Conservation (phyloP, 2,113 vertebrate genomes). For the Lichenostomus cassidix region DNA sequence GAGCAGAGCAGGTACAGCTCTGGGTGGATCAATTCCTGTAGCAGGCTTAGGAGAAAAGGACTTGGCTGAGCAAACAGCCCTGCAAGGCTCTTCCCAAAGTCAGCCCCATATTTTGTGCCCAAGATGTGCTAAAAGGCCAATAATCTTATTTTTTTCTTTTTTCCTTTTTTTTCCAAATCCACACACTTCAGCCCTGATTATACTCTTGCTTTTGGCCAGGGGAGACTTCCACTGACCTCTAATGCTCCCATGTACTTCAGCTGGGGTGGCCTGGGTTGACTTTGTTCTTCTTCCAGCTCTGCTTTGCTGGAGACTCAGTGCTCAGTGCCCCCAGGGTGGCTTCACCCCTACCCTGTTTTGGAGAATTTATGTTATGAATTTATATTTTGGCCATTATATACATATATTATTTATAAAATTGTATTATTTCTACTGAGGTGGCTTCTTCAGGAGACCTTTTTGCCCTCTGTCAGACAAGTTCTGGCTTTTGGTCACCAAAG, state of each 20-base stretch:
- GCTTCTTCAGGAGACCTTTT: not conserved
- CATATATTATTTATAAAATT: too few relatives aligned
- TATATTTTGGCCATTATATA: not conserved
- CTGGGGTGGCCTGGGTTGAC: not conserved
- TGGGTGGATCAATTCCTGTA: not conserved
- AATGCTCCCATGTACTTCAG: accelerated
- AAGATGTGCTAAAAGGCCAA: not conserved
- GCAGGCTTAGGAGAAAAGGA: not conserved
- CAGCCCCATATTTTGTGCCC: not conserved
- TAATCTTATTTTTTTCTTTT: accelerated
- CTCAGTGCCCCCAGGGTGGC: accelerated
- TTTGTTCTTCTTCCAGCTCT: not conserved
- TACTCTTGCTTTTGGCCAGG: not conserved
- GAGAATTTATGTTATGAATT: not conserved
- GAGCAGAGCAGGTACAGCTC: not conserved
- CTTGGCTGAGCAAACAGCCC: accelerated
- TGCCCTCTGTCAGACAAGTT: not conserved
- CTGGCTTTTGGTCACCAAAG: not conserved
- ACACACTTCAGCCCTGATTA: accelerated
- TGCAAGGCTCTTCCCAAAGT: not conserved
- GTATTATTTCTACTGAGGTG: not conserved
- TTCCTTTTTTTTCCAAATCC: not conserved
- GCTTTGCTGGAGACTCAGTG: not conserved
- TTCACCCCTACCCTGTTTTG: not conserved
- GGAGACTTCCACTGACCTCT: not conserved